Evolutionary conservation across 92 coral and sea anemone species (phyloP), one percentile per base, ranked within the genome.

Genomic region (Actinostola sp.): DNA sequence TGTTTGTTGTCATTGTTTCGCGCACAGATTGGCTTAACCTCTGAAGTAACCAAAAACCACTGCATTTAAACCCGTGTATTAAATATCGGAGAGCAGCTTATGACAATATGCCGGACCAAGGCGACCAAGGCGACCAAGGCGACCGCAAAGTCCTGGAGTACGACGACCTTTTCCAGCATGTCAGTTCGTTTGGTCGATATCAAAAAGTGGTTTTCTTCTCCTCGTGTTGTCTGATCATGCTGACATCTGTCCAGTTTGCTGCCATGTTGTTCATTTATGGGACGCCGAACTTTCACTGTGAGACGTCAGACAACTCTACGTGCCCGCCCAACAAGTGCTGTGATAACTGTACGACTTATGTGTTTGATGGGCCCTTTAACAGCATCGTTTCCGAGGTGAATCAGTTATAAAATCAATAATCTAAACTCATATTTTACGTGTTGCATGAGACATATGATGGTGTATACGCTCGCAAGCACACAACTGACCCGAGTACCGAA

Each of bases 261-360:
- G 74, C 63, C 21, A 35, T 78, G 42, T 43, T 84, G 42, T 84
- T 84, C 25, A 76, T 73, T 26, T 77, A 67, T 28, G 89, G 89
- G 9, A 53, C 84, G 3, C 89, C 89, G 1, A 77, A 77, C 76
- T 84, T 63, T 48, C 84, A 77, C 65, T 84, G 89, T 58, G 33
- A 43, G 28, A 38, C 44, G n/a, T n/a, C 61, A 8, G 53, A 60
- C 50, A 75, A 75, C 38, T 30, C 45, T 17, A 63, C 64, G 6
- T 75, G 81, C 25, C 53, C 35, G 5, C 29, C 68, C 38, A 75
- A 51, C 61, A 75, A 75, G 33, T 75, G 81, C 33, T 75, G 81
- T 19, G 64, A 31, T 29, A 75, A 75, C 81, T 75, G 81, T 36
- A 75, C 81, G 0, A 51, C 16, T 24, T 75, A 75, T 23, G 72